Evolutionary conservation across 2,113 vertebrate species (phyloP), one percentile per base, ranked within the genome.

Genomic region (Centropristis striata): DNA sequence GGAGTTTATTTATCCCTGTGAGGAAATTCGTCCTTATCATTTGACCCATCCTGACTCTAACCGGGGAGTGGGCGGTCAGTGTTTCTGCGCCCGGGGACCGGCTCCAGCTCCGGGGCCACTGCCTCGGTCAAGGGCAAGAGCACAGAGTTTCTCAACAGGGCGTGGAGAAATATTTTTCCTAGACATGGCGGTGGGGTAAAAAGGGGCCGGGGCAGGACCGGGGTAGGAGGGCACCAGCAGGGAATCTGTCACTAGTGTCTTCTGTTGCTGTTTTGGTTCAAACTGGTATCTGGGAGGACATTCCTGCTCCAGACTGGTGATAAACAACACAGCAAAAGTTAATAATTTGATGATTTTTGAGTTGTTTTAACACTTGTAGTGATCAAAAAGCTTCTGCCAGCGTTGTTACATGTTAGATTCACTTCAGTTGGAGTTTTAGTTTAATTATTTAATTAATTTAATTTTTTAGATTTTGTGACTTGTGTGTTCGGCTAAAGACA

Each of bases 1-100:
- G 53, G 8, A 60, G 25, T 76, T 77, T 42, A 68, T 82, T 82
- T 57, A 71, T 83, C 80, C 75, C 68, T 60, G 41, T 51, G 80
- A 76, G 83, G 57, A 80, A 77, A 69, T 44, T 46, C 16, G 57
- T 77, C 71, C 83, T 77, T 20, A 46, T 55, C 12, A 54, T 77
- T 59, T 83, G 83, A 85, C 80, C 71, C 49, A 25, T 28, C 27
- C 54, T 51, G 15, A 36, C 68, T 77, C 0, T 47, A 65, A 69
- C 37, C 49, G 64, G 57, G 49, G 25, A 74, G 32, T 50, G 65
- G 41, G 20, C 36, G 64, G 27, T 21, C 41, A 21, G 57, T 50
- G 21, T n/a, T 84, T 16, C 2, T 16, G 57, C 7, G 53, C 70
- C 65, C 50, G 36, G 83, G 63, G 86, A 85, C 67, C 5, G 4